Evolutionary conservation across 2,113 vertebrate genomes (phyloP).

Genomic region (Myiagra hebetior): DNA sequence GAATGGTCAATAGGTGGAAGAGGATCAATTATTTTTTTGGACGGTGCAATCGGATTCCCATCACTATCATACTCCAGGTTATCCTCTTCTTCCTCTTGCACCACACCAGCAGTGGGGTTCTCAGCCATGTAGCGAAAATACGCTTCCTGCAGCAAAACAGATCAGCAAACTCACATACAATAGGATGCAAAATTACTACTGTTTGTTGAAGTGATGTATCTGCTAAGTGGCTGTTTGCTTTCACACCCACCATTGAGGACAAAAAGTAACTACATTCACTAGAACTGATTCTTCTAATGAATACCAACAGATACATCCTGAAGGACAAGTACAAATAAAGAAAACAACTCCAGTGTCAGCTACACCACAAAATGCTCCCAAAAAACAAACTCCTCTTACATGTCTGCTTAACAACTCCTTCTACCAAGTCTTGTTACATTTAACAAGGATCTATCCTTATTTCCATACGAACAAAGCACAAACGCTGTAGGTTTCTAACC

Average conservation of each 20-base stretch:
- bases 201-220: background rate
- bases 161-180: conserved; percentile 56
- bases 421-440: background rate
- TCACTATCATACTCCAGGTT: conserved; percentile 98
- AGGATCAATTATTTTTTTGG: conserved; percentile 93
- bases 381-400: background rate
- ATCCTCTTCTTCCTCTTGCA: conserved; percentile 94
- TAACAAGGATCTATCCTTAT: background rate
- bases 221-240: conserved; percentile 14
- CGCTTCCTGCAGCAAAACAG: conserved; percentile 93
- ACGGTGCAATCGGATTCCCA: conserved; percentile 90
- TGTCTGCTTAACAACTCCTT: background rate
- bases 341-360: background rate
- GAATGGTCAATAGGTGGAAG: conserved; percentile 95
- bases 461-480: background rate
- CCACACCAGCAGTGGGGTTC: conserved; percentile 95
- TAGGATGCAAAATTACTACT: background rate
- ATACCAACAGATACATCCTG: background rate
- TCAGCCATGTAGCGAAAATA: conserved; percentile 99
- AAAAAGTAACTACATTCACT: background rate
- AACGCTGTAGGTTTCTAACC: background rate
- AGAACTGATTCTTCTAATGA: conserved; percentile 15
- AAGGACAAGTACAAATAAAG: conserved; percentile 12
- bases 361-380: background rate
- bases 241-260: conserved; percentile 36